Base-by-base conservation (phyloP, 2,797 vertebrate genomes). In the Ptychadena robeensis region DNA sequence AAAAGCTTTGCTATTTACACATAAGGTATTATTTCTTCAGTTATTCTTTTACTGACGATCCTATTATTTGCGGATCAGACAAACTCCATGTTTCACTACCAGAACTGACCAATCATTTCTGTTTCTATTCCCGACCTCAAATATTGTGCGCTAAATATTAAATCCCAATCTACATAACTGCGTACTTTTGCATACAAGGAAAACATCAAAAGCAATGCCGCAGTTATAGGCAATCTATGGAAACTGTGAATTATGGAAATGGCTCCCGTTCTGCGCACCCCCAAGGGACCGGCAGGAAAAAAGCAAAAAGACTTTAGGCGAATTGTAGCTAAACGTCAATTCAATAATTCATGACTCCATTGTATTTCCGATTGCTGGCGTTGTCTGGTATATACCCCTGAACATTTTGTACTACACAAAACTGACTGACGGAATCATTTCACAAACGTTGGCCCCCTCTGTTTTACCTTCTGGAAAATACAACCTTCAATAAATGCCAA, bases 331-430 rank as follows among this genome's bases (percentile, higher is more conserved):
- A 86, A 83, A 73, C 79, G 37, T 79, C 57, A 77, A 74, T 61
- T 91, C 78, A 87, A 86, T 90, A 90, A 89, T 88, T 88, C 86
- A 82, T 87, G 70, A 85, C 87, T 87, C 85, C 72, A 53, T 77
- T 86, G 14, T 0, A n/a, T 86, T 88, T 87, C 79, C 74, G 75
- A 69, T 81, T 32, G 71, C 74, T 86, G 83, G 71, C 84, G 74
- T 87, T 86, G 35, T 30, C 87, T 82, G 83, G 25, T 61, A 83
- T 73, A 73, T 66, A 18, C 59, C 18, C 73, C 76, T 15, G 22
- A 66, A 87, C 85, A 63, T 40, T 80, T 65, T 64, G 72, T 86
- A 71, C 63, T 82, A 86, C 53, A 86, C 82, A 71, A 59, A 59
- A 25, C 22, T 77, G 12, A 14, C 82, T 84, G 48, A 4, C 79